These are phyloP conservation scores for Arrhopalites spinosus DNA, from an alignment of 2,888 invertebrate genomes.

Conservation along the genomic window DNA sequence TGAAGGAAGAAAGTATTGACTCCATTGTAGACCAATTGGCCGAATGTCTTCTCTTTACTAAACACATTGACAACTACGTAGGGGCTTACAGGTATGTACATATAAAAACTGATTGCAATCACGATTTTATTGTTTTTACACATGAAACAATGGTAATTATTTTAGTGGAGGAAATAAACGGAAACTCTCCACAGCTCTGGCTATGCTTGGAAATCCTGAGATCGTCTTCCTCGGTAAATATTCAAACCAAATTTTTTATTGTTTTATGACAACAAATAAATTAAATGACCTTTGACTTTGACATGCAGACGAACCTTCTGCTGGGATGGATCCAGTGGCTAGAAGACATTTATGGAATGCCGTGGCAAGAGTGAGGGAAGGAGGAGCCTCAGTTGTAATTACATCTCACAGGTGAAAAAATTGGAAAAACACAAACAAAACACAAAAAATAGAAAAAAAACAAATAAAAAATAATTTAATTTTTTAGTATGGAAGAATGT, in stretches of 20 bases:
- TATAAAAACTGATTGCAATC: neutral
- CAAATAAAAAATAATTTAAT: neutral
- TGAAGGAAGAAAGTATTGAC: constrained; percentile 61
- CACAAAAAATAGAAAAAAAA: no score
- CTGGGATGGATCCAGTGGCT: constrained; percentile 75
- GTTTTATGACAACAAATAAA: no score
- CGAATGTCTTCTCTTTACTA: constrained; percentile 65
- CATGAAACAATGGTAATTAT: neutral
- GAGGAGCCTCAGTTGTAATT: constrained; percentile 76
- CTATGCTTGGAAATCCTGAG: constrained; percentile 71
- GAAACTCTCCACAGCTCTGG: constrained; percentile 73
- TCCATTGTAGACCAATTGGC: constrained; percentile 61
- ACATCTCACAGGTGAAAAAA: constrained; percentile 72
- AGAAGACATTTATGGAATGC: constrained; percentile 80
- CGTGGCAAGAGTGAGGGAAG: constrained; percentile 69
- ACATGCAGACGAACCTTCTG: constrained; percentile 66
- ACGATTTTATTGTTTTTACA: neutral
- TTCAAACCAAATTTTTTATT: no score
- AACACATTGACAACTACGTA: constrained; percentile 67
- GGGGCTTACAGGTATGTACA: constrained; percentile 60
- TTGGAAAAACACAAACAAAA: neutral
- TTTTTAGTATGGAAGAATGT: constrained; percentile 14
- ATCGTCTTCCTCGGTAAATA: constrained; percentile 66
- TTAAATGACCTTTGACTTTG: no score
- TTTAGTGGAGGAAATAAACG: constrained; percentile 74